phyloP scores from a whole-genome alignment of 2,113 vertebrate genomes.

The Myrmecobius fasciatus region DNA sequence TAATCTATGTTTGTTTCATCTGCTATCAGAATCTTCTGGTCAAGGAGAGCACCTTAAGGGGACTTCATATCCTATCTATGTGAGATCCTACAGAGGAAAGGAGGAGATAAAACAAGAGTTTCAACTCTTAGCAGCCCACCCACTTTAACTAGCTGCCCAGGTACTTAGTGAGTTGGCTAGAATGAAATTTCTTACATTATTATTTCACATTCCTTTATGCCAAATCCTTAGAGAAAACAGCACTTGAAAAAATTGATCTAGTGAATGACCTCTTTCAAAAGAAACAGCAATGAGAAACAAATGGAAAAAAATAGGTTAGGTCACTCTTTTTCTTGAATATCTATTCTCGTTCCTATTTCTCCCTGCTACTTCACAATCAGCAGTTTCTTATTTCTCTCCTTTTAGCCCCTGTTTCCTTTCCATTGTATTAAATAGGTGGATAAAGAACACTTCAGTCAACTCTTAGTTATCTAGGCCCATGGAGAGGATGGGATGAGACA shows the following conservation, averaged over 20 bases:
- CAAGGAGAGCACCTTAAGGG: not conserved
- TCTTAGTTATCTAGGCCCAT: not conserved
- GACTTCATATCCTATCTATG: not conserved
- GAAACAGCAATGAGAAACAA: not conserved
- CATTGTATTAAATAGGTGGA: not conserved
- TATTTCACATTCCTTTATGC: not conserved
- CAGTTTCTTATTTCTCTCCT: not conserved
- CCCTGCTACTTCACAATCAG: not conserved
- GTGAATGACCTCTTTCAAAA: not conserved
- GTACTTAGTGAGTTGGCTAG: not conserved
- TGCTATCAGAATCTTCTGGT: not conserved
- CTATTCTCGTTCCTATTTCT: not conserved
- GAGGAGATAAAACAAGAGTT: not conserved
- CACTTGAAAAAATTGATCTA: not conserved
- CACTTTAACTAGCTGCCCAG: not conserved
- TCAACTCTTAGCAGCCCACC: not conserved
- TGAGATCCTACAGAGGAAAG: not conserved
- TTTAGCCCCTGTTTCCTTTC: not conserved
- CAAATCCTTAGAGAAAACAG: not conserved
- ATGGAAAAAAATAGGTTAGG: not conserved
- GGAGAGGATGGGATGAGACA: not conserved
- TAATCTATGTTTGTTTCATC: not conserved
- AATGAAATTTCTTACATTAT: not conserved
- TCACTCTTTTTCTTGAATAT: not conserved
- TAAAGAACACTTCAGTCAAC: not conserved